Evolutionary conservation across 2,113 vertebrate genomes (phyloP).

Genomic region (Sitta europaea): DNA sequence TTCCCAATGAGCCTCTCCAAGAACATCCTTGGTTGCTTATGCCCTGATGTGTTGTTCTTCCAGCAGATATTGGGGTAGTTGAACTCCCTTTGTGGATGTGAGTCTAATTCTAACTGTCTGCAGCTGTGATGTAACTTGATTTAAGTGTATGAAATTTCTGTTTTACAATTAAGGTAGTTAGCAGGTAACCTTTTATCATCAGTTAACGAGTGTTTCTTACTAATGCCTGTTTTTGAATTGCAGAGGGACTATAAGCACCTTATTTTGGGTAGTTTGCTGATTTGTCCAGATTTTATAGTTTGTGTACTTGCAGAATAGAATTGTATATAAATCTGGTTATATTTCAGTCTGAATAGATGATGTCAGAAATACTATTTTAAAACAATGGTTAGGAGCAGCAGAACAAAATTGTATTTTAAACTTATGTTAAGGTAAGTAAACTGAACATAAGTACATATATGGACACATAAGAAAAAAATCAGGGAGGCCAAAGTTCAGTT

Average conservation of each 20-base stretch:
- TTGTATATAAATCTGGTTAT: neutral
- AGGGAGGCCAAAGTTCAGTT: no score
- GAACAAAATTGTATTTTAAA: neutral
- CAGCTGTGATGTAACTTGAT: neutral
- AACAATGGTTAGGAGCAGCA: neutral
- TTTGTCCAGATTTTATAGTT: neutral
- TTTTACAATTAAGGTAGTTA: neutral
- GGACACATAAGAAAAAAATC: no score
- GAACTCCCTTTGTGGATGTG: neutral
- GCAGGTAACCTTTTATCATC: neutral
- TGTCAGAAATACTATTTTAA: neutral
- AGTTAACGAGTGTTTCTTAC: neutral
- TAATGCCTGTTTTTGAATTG: neutral
- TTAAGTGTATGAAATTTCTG: neutral
- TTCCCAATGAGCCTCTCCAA: neutral
- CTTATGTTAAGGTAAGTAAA: neutral
- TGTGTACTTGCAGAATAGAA: neutral
- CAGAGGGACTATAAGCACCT: neutral
- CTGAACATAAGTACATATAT: neutral
- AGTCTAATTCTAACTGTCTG: neutral
- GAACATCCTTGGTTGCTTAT: neutral
- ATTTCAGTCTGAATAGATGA: neutral
- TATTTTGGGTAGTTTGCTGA: neutral
- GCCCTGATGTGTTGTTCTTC: neutral
- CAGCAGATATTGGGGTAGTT: neutral